Conservation (phyloP, 1,140 invertebrate species). For the Dolichoris vasculosae region DNA sequence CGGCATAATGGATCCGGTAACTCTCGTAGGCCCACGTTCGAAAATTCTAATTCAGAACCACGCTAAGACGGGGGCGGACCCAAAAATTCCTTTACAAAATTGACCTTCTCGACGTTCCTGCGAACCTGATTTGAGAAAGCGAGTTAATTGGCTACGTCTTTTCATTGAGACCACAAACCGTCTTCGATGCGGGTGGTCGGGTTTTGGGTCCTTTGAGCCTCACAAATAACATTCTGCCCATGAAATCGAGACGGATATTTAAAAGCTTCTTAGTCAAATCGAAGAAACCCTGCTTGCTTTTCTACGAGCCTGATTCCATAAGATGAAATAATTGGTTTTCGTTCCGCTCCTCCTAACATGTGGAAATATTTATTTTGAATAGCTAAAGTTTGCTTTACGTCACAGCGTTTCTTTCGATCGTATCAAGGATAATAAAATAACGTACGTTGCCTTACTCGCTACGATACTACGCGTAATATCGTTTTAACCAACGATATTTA, state of each 20-base stretch:
- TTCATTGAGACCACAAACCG: constrained; percentile 43
- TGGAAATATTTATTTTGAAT: neutral
- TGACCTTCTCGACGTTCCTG: constrained; percentile 53
- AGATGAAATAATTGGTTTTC: constrained; percentile 45
- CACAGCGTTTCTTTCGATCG: too few species aligned
- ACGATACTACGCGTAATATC: too few species aligned
- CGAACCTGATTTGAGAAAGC: constrained; percentile 49
- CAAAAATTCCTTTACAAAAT: constrained; percentile 52
- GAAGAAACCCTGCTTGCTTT: constrained; percentile 8
- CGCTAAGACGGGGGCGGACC: constrained; percentile 29
- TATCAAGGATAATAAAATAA: too few species aligned
- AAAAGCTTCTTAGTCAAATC: constrained; percentile 24
- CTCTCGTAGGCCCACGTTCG: too few species aligned
- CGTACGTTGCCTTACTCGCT: too few species aligned
- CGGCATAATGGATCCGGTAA: neutral
- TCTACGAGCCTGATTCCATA: constrained; percentile 44
- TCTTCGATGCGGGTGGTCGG: constrained; percentile 30
- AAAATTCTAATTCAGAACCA: constrained; percentile 16
- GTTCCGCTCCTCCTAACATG: neutral
- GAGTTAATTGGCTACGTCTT: constrained; percentile 57
- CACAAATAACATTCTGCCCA: constrained; percentile 19
- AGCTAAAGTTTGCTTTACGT: too few species aligned
- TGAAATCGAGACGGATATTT: constrained; percentile 30
- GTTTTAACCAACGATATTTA: too few species aligned
- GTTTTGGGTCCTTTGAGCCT: neutral